Evolutionary conservation across 2,888 invertebrate genomes (phyloP).

Genomic region (Resseliella maxima): DNA sequence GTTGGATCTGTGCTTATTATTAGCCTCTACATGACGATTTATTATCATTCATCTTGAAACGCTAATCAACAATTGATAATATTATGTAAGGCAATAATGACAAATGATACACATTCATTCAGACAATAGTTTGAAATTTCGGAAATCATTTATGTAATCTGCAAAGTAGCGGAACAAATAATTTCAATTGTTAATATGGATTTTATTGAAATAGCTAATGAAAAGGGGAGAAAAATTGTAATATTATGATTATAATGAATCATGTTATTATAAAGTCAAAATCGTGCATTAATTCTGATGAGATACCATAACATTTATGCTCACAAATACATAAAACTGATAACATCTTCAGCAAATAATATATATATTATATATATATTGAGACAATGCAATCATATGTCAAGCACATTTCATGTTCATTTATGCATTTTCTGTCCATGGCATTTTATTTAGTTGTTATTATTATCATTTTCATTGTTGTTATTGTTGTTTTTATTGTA

Average conservation of each 20-base stretch:
- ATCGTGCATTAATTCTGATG: not conserved
- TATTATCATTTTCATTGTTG: too few relatives aligned
- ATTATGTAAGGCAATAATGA: not conserved
- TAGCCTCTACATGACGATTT: too few relatives aligned
- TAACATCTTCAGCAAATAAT: not conserved
- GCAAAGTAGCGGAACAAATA: constrained; percentile 2
- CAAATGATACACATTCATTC: constrained; percentile 26
- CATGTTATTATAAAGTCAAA: not conserved
- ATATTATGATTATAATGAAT: too few relatives aligned
- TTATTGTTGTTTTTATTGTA: not conserved
- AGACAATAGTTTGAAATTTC: not conserved
- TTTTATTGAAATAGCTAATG: not conserved
- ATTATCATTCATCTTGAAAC: too few relatives aligned
- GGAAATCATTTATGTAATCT: not conserved
- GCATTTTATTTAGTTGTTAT: not conserved
- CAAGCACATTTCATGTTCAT: constrained; percentile 17
- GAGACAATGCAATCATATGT: not conserved
- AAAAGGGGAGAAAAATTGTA: too few relatives aligned
- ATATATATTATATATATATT: not conserved
- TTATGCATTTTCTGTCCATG: not conserved
- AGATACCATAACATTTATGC: not conserved
- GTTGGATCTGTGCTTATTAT: not conserved
- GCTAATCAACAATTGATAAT: not conserved
- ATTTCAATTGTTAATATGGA: not conserved
- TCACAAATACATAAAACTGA: not conserved